Evolutionary conservation across 2,888 invertebrate species (phyloP).

Genomic region (Diplolepis rosae): DNA sequence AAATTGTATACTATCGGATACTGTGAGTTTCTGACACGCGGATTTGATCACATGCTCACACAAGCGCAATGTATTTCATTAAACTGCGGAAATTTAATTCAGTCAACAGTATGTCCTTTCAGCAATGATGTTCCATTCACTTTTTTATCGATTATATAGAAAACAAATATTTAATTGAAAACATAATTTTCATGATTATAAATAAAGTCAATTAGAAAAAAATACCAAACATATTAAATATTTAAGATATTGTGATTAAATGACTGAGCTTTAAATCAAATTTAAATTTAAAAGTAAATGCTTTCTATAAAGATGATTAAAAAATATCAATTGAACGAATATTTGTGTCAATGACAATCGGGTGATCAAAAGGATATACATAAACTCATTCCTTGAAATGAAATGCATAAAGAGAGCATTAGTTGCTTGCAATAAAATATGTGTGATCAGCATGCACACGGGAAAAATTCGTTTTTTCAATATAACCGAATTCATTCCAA

Average conservation of each 20-base stretch:
- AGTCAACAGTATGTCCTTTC: no score
- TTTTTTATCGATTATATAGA: no score
- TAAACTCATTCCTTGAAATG: constrained; percentile 5
- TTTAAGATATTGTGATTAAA: no score
- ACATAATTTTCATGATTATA: no score
- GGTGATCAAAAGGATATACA: constrained; percentile 5
- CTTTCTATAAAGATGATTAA: constrained; percentile 10
- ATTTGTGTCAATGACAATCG: constrained; percentile 59
- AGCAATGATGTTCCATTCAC: no score
- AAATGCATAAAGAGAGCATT: neutral
- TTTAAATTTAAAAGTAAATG: no score
- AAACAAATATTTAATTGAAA: no score
- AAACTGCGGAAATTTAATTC: neutral
- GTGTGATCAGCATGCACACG: neutral
- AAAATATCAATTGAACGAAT: constrained; percentile 60
- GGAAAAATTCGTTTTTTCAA: no score
- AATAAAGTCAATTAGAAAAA: no score
- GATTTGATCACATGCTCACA: neutral
- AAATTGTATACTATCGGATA: neutral
- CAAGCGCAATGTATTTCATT: neutral
- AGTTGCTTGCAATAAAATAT: neutral
- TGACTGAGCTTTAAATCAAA: no score
- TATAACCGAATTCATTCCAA: no score
- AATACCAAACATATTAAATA: no score
- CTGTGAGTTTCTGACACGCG: neutral